Conservation (phyloP, 2,113 vertebrate genomes). For the Glareola pratincola region DNA sequence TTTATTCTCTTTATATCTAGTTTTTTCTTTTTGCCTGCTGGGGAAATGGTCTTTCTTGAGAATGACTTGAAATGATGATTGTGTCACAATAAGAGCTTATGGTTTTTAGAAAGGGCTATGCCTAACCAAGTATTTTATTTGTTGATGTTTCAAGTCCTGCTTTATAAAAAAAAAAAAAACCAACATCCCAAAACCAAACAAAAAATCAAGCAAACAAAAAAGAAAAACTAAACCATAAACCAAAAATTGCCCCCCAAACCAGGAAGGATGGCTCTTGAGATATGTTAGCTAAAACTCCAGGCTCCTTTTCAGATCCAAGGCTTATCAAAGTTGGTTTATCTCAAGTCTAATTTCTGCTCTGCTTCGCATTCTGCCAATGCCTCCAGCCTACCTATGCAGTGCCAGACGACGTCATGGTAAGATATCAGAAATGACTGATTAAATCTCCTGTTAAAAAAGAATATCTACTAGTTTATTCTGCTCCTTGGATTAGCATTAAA, state of each 20-base stretch:
- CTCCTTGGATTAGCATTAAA: neutral
- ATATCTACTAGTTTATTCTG: neutral
- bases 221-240: neutral
- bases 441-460: neutral
- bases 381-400: neutral
- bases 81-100: neutral
- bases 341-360: neutral
- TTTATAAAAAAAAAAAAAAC: neutral
- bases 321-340: neutral
- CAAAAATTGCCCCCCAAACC: neutral
- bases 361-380: neutral
- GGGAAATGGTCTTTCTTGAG: neutral
- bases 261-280: neutral
- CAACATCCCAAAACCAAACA: neutral
- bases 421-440: neutral
- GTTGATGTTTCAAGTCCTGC: neutral
- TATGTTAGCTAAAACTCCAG: neutral
- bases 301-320: neutral
- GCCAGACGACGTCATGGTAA: rapidly evolving
- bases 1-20: neutral
- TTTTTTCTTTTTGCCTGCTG: neutral
- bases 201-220: neutral
- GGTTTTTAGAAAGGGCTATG: neutral
- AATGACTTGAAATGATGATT: neutral
- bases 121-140: neutral